Base-by-base conservation (phyloP, 2,888 invertebrate species). In the Cheilosia soror region DNA sequence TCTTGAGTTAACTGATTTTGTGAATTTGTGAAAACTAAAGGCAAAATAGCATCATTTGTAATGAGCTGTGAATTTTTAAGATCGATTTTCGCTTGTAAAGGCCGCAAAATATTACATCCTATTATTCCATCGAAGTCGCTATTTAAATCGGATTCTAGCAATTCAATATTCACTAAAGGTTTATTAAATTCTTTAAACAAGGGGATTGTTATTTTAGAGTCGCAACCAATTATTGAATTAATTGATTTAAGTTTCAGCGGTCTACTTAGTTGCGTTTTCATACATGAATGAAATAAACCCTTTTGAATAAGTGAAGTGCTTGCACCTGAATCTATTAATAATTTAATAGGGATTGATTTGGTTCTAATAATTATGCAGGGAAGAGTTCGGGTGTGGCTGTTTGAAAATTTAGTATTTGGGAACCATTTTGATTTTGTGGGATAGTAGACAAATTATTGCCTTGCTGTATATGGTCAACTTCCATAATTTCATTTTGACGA, bases 361-460 rank as follows among this genome's bases (percentile, higher is more conserved):
- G 20, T 20, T 20, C 20, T 40, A 1, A 76, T 49, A 25, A 76
- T n/a, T 66, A 76, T 49, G 31, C 25, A 66, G 44, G 63, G 53
- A 55, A 62, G 72, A 55, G 49, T 6, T 60, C 60, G n/a, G 40
- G 58, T 25, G 53, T 25, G 53, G 53, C 29, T 53, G 29, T 53
- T 53, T 53, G 53, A 53, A 42, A 11, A 20, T 20, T 20, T 20
- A 1, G 20, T 20, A 20, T 20, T 20, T 20, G 20, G 0, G 20
- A 20, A 20, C 20, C n/a, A 4, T 13, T 42, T 27, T 25, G 29
- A 29, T 53, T 53, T 27, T 53, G 29, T 53, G 29, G 53, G 6
- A 53, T 53, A 53, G 27, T 53, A 53, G 53, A 53, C 53, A 29
- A 53, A 53, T 53, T 53, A 27, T 53, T 53, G 53, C 25, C 53